Evolutionary conservation across 2,113 vertebrate genomes (phyloP).

Genomic region (Erpornis zantholeuca): DNA sequence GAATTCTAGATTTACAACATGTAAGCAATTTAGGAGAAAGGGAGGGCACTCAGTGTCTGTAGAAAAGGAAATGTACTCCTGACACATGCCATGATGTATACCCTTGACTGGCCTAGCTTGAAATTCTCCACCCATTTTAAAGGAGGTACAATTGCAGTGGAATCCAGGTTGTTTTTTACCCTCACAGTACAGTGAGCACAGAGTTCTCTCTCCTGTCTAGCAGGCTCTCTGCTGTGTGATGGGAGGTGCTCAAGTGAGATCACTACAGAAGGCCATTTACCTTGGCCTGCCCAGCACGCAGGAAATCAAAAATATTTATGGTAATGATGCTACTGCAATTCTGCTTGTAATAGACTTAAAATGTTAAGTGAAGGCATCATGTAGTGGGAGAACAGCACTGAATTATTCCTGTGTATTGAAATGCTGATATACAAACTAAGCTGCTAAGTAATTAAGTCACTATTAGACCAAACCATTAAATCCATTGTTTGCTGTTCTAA

Average conservation of each 20-base stretch:
- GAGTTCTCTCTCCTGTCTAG: slow-evolving; percentile 11
- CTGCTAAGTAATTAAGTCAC: slow-evolving; percentile 61
- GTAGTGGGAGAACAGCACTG: neutral
- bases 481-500: slow-evolving; percentile 67
- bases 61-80: neutral
- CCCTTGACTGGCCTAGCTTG: slow-evolving; percentile 4
- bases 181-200: neutral
- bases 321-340: slow-evolving; percentile 33
- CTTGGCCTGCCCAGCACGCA: neutral
- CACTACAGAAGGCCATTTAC: slow-evolving; percentile 4
- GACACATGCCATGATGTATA: neutral
- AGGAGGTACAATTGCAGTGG: neutral
- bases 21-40: no score
- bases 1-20: no score
- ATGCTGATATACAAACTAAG: slow-evolving; percentile 25
- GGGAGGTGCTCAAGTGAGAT: slow-evolving; percentile 18
- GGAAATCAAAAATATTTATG: neutral
- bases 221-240: neutral
- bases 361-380: neutral
- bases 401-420: slow-evolving; percentile 30
- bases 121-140: neutral
- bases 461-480: slow-evolving; percentile 43
- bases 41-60: neutral
- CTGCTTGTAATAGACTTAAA: slow-evolving; percentile 19
- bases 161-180: slow-evolving; percentile 27